These are phyloP conservation scores for Gastrophryne carolinensis DNA, from an alignment of 2,797 vertebrate genomes.

Conservation along the genomic window DNA sequence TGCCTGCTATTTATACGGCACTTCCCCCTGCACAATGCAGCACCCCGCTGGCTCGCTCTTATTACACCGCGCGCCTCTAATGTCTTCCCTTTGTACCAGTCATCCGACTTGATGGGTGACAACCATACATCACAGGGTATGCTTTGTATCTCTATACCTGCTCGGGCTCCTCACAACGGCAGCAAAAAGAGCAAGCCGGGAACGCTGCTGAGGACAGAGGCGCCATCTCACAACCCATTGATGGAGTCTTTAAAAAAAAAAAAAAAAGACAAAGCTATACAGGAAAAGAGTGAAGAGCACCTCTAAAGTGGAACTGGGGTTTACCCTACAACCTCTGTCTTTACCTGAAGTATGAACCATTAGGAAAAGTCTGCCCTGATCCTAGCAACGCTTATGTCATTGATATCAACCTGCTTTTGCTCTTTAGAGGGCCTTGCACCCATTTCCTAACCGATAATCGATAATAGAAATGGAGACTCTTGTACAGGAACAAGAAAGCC, in stretches of 20 bases:
- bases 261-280: background rate
- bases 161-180: background rate
- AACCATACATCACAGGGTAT: slow-evolving; percentile 29
- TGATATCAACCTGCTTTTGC: no score
- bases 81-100: slow-evolving; percentile 22
- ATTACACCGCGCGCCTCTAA: slow-evolving; percentile 28
- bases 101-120: slow-evolving; percentile 34
- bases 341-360: no score
- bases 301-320: no score
- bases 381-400: no score
- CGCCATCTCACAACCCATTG: background rate
- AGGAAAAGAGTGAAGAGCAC: background rate
- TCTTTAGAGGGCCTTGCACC: no score
- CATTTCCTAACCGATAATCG: no score
- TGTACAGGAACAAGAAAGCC: no score
- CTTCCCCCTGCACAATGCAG: slow-evolving; percentile 16
- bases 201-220: background rate
- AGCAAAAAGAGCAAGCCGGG: background rate
- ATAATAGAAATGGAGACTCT: no score
- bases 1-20: slow-evolving; percentile 33
- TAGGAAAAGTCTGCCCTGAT: no score
- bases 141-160: background rate
- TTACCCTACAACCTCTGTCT: no score
- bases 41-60: slow-evolving; percentile 31
- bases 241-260: no score